Evolutionary conservation across 2,797 vertebrate species (phyloP).

Genomic region (Petrocephalus sullivani): DNA sequence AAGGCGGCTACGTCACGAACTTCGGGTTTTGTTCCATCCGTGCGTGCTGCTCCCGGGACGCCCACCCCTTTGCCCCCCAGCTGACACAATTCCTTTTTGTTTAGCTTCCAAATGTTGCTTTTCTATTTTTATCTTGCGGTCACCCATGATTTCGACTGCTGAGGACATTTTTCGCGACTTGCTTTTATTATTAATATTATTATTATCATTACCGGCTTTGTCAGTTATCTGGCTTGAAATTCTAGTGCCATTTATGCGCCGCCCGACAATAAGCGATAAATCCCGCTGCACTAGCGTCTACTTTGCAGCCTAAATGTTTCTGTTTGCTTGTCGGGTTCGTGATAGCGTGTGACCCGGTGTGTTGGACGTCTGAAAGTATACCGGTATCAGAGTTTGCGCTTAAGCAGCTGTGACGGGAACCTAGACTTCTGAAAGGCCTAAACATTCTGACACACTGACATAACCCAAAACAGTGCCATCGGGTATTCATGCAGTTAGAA

Average conservation of each 20-base stretch:
- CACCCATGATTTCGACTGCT: slow-evolving; percentile 10
- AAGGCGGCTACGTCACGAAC: slow-evolving; percentile 63
- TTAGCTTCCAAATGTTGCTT: slow-evolving; percentile 39
- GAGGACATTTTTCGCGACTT: background rate
- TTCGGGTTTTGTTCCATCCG: slow-evolving; percentile 32
- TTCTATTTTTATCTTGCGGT: slow-evolving; percentile 42
- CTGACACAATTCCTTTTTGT: slow-evolving; percentile 58
- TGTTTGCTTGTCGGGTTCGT: background rate
- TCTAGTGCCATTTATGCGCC: background rate
- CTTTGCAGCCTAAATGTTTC: background rate
- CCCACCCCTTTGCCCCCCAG: slow-evolving; percentile 34
- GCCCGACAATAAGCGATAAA: background rate
- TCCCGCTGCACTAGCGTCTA: background rate
- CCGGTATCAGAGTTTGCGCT: background rate
- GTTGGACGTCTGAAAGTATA: background rate
- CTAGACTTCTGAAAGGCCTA: background rate
- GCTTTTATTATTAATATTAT: background rate
- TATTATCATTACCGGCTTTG: background rate
- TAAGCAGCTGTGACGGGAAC: background rate
- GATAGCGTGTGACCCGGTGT: background rate
- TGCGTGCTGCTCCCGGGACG: slow-evolving; percentile 37
- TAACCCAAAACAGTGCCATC: background rate
- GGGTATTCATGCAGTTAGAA: background rate
- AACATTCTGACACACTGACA: background rate
- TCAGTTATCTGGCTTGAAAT: background rate